phyloP scores from a whole-genome alignment of 2,113 vertebrate genomes.

The Elephantulus edwardii region DNA sequence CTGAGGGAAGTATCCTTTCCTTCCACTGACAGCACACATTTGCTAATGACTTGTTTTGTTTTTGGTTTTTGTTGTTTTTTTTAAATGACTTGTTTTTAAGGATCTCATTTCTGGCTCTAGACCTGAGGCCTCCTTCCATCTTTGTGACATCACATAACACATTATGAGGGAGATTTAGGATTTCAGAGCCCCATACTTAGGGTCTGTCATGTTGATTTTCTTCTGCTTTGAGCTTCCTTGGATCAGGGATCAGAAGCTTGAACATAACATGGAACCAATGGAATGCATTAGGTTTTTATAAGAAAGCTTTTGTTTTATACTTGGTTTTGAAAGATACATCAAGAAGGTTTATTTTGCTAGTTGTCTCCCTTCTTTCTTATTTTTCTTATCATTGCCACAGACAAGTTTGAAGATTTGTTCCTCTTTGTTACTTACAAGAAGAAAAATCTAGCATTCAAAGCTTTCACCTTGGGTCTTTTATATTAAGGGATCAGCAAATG shows the following conservation, averaged over 20 bases:
- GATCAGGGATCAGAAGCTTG: background rate
- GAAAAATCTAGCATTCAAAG: constrained; percentile 55
- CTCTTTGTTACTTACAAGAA: constrained; percentile 58
- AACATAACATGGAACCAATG: background rate
- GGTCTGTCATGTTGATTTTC: constrained; percentile 55
- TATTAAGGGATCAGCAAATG: background rate
- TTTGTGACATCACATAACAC: background rate
- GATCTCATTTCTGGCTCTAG: background rate
- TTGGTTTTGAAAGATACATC: constrained; percentile 65
- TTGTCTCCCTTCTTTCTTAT: background rate
- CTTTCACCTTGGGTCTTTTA: constrained; percentile 60
- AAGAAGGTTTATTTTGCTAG: constrained; percentile 33
- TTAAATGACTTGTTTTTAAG: background rate
- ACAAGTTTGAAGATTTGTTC: constrained; percentile 69
- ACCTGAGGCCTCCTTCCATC: constrained; percentile 5
- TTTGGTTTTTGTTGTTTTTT: too few relatives aligned
- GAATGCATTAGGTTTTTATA: constrained; percentile 63
- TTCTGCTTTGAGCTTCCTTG: constrained; percentile 16
- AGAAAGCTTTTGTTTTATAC: constrained; percentile 57
- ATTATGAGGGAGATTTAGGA: background rate
- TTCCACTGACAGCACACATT: background rate
- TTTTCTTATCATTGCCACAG: too few relatives aligned
- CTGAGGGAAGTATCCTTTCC: background rate
- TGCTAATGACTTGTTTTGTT: background rate
- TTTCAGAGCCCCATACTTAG: background rate